Evolutionary conservation across 2,797 vertebrate species (phyloP), one percentile per base, ranked within the genome.

Genomic region (Helostoma temminkii): DNA sequence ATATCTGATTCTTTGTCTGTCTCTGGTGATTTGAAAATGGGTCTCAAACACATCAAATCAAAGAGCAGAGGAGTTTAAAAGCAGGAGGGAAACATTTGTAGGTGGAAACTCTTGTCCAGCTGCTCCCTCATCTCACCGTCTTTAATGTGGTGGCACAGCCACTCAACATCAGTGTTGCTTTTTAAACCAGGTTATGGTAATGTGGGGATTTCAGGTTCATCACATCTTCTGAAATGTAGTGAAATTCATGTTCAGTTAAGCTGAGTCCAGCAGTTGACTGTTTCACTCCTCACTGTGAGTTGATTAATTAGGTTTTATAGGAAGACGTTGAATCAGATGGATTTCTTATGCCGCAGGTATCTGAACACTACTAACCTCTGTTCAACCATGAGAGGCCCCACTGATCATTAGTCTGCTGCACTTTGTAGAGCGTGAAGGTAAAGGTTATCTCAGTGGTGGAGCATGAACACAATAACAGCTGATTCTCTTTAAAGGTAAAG

Each of bases 1-100:
- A 81, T 37, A 61, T 78, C 67, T 77, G 70, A 76, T 79, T 46
- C 71, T 73, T 72, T 66, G 70, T 71, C 67, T 55, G 7, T 76
- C 59, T 65, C 47, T 59, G 77, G 76, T 62, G 66, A 73, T 69
- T 85, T 68, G 41, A 41, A 60, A 19, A 58, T 8, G 4, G 25
- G 49, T 70, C 37, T 76, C 22, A 9, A 30, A 18, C 34, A 24
- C 11, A 41, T 57, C 65, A 59, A 79, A 39, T 11, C 54, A 45
- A 42, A 52, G 45, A 57, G 15, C 45, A 30, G 21, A 39, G 15
- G 47, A 11, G 26, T 55, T 65, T 25, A 77, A 50, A 62, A 52
- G 34, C 24, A 42, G 6, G 5, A 25, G 16, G 32, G 62, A 24
- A 66, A 41, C 50, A 77, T 74, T 59, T 18, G 76, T 26, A 4